These are phyloP conservation scores for Acronicta aceris DNA, from an alignment of 2,888 invertebrate species.

Conservation along the genomic window DNA sequence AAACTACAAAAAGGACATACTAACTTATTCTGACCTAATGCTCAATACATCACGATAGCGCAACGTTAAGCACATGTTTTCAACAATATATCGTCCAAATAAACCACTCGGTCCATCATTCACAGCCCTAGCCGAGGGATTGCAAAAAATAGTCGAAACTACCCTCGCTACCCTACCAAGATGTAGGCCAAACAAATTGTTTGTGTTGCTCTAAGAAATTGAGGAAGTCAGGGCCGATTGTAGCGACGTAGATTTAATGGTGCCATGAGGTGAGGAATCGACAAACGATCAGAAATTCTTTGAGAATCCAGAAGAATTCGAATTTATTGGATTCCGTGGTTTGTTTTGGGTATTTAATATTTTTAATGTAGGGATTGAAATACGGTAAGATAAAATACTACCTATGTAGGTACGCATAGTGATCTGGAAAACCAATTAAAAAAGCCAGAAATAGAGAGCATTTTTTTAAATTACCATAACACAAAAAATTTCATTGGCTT, in stretches of 20 bases:
- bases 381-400: too few species aligned
- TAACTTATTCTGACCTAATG: background rate
- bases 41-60: background rate
- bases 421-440: background rate
- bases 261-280: slow-evolving; percentile 37
- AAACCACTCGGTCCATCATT: slow-evolving; percentile 40
- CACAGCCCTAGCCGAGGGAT: slow-evolving; percentile 33
- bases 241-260: slow-evolving; percentile 40
- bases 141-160: slow-evolving; percentile 44
- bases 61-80: slow-evolving; percentile 16
- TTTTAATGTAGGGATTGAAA: too few species aligned
- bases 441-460: background rate
- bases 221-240: slow-evolving; percentile 50
- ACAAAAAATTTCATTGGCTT: too few species aligned
- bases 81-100: slow-evolving; percentile 31
- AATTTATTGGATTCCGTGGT: background rate
- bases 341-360: too few species aligned
- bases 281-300: slow-evolving; percentile 20
- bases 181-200: slow-evolving; percentile 52
- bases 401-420: too few species aligned
- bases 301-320: slow-evolving; percentile 10
- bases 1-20: background rate
- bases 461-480: too few species aligned
- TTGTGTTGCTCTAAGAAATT: slow-evolving; percentile 53
- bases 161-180: slow-evolving; percentile 18